Base-by-base conservation (phyloP, 2,888 invertebrate genomes). In the Tetanocera ferruginea region DNA sequence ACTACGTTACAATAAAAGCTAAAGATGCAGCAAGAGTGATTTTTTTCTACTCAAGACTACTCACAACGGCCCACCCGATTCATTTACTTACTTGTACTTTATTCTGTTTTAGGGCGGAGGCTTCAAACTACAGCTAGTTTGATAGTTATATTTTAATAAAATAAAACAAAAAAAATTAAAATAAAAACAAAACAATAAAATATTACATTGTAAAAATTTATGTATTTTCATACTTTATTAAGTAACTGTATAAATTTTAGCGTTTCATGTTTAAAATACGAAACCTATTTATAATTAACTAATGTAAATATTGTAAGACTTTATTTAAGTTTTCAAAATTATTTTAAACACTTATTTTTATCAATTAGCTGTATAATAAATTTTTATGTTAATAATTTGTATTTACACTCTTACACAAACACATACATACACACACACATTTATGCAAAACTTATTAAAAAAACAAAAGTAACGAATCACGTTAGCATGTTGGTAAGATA, bases 401-500 rank as follows among this genome's bases (percentile, higher is more conserved):
- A 72, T 34, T 28, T 25, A 77, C 5, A 25, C 5, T 34, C 52
- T 62, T 37, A 31, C 67, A 67, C 62, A 75, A 19, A 77, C 62
- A 70, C 52, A 62, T 43, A 55, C 66, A 77, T 14, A 71, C 23
- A 71, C 55, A 72, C 72, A 77, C 66, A 73, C 67, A 73, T 37
- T 43, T 72, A 77, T 37, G 43, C 28, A 64, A 73, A 37, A 43
- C 73, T 62, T 51, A 28, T 34, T 19, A 57, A 23, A 72, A 60
- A 72, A 9, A 52, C 28, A 57, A 52, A 31, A 51, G 25, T 49
- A 72, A 57, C 51, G 69, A 70, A 57, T 72, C 57, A 57, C 72
- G 19, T 71, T 51, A 37, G 43, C 34, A 57, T 81, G 81, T 80
- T 81, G 81, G 74, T 84, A 85, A 84, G 86, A 82, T 73, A 78